Evolutionary conservation across 2,113 vertebrate genomes (phyloP).

Genomic region (Thalassarche chlororhynchos): DNA sequence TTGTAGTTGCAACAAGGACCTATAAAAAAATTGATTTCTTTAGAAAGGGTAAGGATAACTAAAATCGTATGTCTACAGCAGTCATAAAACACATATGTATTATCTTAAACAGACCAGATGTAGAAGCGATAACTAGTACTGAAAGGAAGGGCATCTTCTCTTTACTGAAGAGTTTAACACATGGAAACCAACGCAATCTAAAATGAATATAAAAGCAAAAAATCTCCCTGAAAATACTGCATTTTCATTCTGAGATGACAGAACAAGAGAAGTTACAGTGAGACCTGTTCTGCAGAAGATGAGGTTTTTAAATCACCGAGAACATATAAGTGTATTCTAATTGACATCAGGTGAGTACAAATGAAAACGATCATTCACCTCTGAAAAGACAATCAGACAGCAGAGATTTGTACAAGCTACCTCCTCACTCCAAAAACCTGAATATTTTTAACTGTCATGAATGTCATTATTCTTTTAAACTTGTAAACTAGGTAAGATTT

Average conservation of each 20-base stretch:
- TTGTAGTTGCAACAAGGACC: conserved; percentile 87
- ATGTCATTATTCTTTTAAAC: neutral
- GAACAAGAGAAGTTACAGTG: neutral
- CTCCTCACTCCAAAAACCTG: neutral
- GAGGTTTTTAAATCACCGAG: neutral
- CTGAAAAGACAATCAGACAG: neutral
- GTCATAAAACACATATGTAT: neutral
- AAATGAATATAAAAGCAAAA: neutral
- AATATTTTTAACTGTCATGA: neutral
- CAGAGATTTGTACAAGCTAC: neutral
- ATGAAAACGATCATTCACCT: neutral
- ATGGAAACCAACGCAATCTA: neutral
- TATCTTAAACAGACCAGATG: conserved; percentile 24
- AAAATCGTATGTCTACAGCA: neutral
- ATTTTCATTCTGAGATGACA: neutral
- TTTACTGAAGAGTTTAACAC: neutral
- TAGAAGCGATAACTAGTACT: neutral
- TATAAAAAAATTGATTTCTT: conserved; percentile 65
- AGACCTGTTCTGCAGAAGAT: neutral
- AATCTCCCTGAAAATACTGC: neutral
- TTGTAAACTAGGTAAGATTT: neutral
- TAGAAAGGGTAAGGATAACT: conserved; percentile 36
- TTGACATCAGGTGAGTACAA: neutral
- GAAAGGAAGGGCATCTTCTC: neutral
- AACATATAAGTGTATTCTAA: neutral